Evolutionary conservation across 2,113 vertebrate genomes (phyloP), one percentile per base, ranked within the genome.

Genomic region (Gallinago paraguaiae): DNA sequence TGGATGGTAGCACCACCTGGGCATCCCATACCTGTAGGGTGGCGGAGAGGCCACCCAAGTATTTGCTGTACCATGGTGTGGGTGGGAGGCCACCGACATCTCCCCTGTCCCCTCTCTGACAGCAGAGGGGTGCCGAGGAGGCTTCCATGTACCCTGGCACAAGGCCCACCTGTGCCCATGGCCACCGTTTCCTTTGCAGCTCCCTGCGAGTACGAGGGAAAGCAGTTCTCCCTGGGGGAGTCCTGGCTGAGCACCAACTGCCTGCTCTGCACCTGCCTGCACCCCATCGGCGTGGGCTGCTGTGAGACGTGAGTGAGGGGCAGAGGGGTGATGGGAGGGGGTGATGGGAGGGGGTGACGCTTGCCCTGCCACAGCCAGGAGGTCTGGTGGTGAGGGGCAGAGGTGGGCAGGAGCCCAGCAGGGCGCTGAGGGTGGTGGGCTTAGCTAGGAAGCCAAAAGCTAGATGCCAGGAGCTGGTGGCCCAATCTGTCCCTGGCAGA

Each of bases 191-290:
- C 60, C 46, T 89, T 96, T 86, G 53, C 96, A 99, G 99, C 98
- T 19, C 93, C 97, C 91, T 99, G 99, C 13, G 97, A 97, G 83
- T 98, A 98, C 0, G 97, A 98, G 61, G 98, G 98, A 50, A 98
- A 97, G 79, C 94, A 97, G n/a, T 99, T 98, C 86, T 97, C 98
- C 12, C 93, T 99, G 33, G 99, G 99, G 3, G 99, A 99, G 61
- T 98, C 98, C 2, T 99, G 99, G 99, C 98, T 99, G 97, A 98
- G 98, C 77, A 93, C 97, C 68, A 98, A 98, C 61, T 99, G 99
- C 67, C 97, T 99, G 97, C 99, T 99, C 88, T 99, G 99, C 97
- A 99, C 98, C 97, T 99, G 99, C 94, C 98, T 99, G 96, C 98
- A 99, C 86, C 99, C 99, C 1, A 86, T 99, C 0, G 99, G 99